Evolutionary conservation across 2,113 vertebrate genomes (phyloP), one percentile per base, ranked within the genome.

Genomic region (Melanocharis versteri): DNA sequence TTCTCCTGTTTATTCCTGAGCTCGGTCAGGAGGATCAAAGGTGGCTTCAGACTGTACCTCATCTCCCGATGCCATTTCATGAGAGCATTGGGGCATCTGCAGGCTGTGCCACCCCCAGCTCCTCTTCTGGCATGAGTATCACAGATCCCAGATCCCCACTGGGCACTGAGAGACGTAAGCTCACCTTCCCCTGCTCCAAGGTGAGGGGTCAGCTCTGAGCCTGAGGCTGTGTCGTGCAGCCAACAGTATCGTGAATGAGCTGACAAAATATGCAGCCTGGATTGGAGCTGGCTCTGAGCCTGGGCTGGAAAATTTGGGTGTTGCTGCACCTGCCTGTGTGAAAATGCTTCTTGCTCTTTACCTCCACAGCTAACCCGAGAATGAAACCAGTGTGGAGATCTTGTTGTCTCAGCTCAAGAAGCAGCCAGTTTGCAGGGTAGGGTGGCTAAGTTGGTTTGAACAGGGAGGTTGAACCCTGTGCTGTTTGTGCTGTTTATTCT

Each of bases 91-190:
- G 42, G 40, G 28, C 11, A 47, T 44, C 37, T 75, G 27, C 48
- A 37, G 56, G 11, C 20, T 70, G 4, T 44, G 10, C 50, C 37
- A 28, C 12, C 37, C 24, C 54, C 0, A 0, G 4, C 10, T 50
- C 11, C 53, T 68, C 24, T 66, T 20, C 40, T 84, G 53, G 45
- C 31, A 91, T 45, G 51, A 48, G 8, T 11, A 9, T 13, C 4
- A 22, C 7, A 22, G n/a, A 73, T 21, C 39, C 9, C 23, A 83
- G 31, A 18, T 31, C 30, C 39, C 3, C 28, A 26, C 13, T 22
- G 45, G 42, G 22, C n/a, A 37, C 44, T 4, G 10, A 10, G 7
- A 62, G 23, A 23, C 4, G 2, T 27, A 35, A 90, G 2, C 14
- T 83, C 83, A 61, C 28, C 26, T 64, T 65, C 16, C 30, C n/a